phyloP scores from a whole-genome alignment of 2,888 invertebrate genomes.

The Drosophila koepferae region DNA sequence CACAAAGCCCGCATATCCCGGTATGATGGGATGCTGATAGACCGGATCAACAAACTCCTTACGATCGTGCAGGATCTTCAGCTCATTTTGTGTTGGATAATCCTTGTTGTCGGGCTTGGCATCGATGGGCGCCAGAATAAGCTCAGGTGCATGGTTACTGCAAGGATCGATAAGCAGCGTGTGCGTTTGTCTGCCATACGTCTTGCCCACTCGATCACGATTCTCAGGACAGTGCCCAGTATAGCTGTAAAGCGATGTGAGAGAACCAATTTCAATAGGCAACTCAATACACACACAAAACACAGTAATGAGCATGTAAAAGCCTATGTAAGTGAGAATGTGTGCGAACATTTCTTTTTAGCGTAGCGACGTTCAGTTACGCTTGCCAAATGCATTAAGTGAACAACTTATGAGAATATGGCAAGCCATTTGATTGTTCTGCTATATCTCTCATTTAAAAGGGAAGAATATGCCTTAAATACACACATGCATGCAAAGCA shows the following conservation, averaged over 20 bases:
- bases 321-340: neutral
- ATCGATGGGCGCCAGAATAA: conserved; percentile 79
- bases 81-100: conserved; percentile 88
- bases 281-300: neutral
- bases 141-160: conserved; percentile 89
- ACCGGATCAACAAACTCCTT: conserved; percentile 89
- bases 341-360: neutral
- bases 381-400: neutral
- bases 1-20: conserved; percentile 89
- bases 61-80: conserved; percentile 89
- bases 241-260: conserved; percentile 86
- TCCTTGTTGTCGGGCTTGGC: conserved; percentile 85
- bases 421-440: neutral
- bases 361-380: neutral
- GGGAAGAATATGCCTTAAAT: neutral
- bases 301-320: neutral
- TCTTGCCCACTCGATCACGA: conserved; percentile 90
- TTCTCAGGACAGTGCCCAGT: conserved; percentile 92
- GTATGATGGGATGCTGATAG: conserved; percentile 90
- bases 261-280: neutral
- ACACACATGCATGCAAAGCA: neutral
- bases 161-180: conserved; percentile 91
- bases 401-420: neutral
- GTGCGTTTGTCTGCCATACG: conserved; percentile 91
- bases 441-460: neutral